Conservation (phyloP, 2,888 invertebrate genomes). For the Chloromyia formosa region DNA sequence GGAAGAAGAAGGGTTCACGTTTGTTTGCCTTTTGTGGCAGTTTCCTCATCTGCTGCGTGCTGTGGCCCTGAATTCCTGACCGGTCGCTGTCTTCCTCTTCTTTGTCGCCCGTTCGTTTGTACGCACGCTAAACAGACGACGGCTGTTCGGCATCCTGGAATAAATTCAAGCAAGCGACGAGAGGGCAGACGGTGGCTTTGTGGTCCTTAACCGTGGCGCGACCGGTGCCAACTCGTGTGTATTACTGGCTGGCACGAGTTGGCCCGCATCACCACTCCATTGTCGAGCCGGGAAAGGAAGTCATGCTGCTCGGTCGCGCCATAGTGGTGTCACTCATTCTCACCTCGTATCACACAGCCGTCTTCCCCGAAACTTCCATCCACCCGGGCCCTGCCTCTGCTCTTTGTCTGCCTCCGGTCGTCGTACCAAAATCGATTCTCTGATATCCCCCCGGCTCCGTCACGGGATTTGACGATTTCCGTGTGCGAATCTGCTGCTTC, state of each 20-base stretch:
- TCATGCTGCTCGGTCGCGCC: neutral
- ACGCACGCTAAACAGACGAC: neutral
- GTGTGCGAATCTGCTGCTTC: slow-evolving; percentile 15
- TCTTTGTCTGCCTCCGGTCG: neutral
- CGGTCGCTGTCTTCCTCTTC: neutral
- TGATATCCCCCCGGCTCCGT: neutral
- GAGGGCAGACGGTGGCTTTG: neutral
- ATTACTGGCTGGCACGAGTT: slow-evolving; percentile 16
- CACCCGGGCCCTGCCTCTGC: neutral
- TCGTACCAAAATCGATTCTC: slow-evolving; percentile 40
- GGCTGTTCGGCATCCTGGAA: slow-evolving; percentile 31
- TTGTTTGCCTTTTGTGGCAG: neutral
- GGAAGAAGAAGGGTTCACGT: neutral
- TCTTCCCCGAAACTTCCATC: neutral
- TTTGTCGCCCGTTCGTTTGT: slow-evolving; percentile 22
- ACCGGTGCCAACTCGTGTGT: too few relatives aligned
- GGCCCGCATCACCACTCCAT: slow-evolving; percentile 17
- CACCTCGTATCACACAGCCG: too few relatives aligned
- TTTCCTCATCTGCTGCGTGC: slow-evolving; percentile 2
- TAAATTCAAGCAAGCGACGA: slow-evolving; percentile 22
- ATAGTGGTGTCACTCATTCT: slow-evolving; percentile 2
- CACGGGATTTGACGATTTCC: slow-evolving; percentile 29
- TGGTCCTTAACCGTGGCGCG: neutral
- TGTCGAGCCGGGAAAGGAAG: neutral
- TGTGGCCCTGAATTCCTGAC: neutral